phyloP scores from a whole-genome alignment of 2,888 invertebrate genomes.

The Graphium colonna region DNA sequence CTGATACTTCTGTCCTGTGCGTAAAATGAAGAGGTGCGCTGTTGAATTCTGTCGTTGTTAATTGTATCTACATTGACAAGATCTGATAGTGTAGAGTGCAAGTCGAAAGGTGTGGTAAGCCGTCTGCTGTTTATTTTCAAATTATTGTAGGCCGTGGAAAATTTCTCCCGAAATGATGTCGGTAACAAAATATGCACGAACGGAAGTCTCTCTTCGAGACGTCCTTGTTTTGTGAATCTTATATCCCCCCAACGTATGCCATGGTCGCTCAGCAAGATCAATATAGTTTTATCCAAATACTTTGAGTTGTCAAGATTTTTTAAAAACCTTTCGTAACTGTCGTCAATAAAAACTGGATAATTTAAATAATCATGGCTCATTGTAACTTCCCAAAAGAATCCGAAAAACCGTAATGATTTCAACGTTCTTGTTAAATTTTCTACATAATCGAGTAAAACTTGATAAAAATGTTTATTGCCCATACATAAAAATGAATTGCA shows the following conservation, averaged over 20 bases:
- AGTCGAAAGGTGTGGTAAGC: constrained; percentile 90
- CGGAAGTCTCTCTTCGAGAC: constrained; percentile 93
- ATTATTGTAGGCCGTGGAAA: constrained; percentile 82
- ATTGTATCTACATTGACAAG: constrained; percentile 77
- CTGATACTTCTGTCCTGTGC: constrained; percentile 83
- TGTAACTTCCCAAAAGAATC: constrained; percentile 91
- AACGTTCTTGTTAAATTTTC: constrained; percentile 82
- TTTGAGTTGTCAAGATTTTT: constrained; percentile 68
- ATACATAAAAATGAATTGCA: constrained; percentile 85
- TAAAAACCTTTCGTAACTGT: constrained; percentile 81
- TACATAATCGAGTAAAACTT: constrained; percentile 86
- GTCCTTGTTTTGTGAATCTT: constrained; percentile 90
- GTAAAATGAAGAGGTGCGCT: constrained; percentile 51
- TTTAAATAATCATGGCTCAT: constrained; percentile 92
- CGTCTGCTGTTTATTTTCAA: constrained; percentile 83
- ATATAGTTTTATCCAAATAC: constrained; percentile 83
- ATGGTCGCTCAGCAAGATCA: constrained; percentile 92
- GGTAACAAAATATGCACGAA: constrained; percentile 88
- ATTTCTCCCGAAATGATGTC: constrained; percentile 82
- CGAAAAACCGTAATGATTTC: constrained; percentile 83
- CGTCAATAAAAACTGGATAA: constrained; percentile 87
- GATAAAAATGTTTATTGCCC: constrained; percentile 84
- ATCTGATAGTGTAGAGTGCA: constrained; percentile 89
- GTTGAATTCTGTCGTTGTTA: constrained; percentile 56
- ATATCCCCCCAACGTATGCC: constrained; percentile 93